Percentiles rank a stretch among this genome's conserved stretches.
Evolutionary conservation across 2,113 vertebrate genomes (phyloP).

Genomic region (Castor canadensis): DNA sequence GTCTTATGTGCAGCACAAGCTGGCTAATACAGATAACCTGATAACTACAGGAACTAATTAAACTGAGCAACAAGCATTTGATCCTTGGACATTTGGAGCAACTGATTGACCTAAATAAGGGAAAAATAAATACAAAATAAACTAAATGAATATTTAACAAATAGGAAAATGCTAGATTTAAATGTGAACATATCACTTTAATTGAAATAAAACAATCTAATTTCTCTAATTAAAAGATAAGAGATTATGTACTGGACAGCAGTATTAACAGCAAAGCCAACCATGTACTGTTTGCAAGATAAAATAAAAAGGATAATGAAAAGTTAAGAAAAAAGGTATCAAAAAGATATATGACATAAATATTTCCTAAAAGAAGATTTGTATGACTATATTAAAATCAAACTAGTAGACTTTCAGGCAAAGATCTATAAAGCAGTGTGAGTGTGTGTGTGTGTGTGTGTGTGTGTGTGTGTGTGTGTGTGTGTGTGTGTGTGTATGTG

Average conservation of each 20-base stretch:
- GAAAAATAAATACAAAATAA: not conserved
- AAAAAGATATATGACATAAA: not conserved
- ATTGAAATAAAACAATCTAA: slow-evolving; percentile 14
- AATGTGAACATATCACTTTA: not conserved
- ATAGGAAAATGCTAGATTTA: not conserved
- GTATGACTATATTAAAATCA: not conserved
- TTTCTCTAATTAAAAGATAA: not conserved
- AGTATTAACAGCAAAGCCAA: not conserved
- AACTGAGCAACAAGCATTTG: not conserved
- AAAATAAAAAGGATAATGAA: not conserved
- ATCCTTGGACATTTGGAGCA: not conserved
- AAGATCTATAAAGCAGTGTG: not conserved
- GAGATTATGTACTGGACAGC: not conserved
- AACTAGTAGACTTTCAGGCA: not conserved
- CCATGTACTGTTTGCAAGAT: not conserved
- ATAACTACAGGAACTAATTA: not conserved
- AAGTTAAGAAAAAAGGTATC: not conserved
- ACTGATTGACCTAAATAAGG: not conserved
- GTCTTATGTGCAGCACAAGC: not conserved
- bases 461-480: no score
- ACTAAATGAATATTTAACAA: not conserved
- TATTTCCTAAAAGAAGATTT: not conserved
- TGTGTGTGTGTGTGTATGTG: not conserved
- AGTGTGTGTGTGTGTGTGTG: not conserved
- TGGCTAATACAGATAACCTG: not conserved